Percentiles rank a stretch among this genome's conserved stretches.
Conservation (phyloP, 2,797 vertebrate species). For the Chanos chanos region DNA sequence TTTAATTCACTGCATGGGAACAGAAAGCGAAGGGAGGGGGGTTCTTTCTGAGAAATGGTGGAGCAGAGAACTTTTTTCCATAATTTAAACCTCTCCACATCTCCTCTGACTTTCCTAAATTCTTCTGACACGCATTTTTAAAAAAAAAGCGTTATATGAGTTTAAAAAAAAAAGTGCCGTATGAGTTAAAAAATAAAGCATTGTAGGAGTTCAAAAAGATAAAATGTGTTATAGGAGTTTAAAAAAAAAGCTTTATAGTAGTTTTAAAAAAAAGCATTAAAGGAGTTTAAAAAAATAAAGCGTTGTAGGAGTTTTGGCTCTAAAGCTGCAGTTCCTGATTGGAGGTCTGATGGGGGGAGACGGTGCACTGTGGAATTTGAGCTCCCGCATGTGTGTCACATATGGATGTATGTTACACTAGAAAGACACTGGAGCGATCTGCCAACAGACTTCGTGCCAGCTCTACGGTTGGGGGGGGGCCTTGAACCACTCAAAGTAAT, state of each 20-base stretch:
- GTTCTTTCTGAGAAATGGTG: constrained; percentile 25
- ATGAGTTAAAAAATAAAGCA: no score
- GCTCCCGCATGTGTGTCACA: constrained; percentile 43
- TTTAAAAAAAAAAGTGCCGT: no score
- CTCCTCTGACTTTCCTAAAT: constrained; percentile 38
- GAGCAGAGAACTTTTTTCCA: background rate
- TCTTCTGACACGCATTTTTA: constrained; percentile 26
- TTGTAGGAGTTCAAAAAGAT: no score
- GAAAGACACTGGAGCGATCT: background rate
- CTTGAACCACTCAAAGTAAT: no score
- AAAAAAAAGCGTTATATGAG: no score
- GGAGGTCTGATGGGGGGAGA: constrained; percentile 16
- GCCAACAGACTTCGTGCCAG: no score
- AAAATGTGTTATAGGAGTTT: no score
- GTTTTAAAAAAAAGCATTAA: background rate
- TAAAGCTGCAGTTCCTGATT: background rate
- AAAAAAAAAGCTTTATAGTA: no score
- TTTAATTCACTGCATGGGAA: constrained; percentile 39
- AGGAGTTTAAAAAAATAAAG: constrained; percentile 8
- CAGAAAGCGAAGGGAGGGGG: background rate
- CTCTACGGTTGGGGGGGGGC: no score
- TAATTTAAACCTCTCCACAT: constrained; percentile 22
- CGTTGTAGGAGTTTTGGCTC: constrained; percentile 10
- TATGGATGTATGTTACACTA: constrained; percentile 39
- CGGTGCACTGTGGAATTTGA: constrained; percentile 42